These are phyloP conservation scores for Mythimna impura DNA, from an alignment of 2,888 invertebrate species.

Conservation along the genomic window DNA sequence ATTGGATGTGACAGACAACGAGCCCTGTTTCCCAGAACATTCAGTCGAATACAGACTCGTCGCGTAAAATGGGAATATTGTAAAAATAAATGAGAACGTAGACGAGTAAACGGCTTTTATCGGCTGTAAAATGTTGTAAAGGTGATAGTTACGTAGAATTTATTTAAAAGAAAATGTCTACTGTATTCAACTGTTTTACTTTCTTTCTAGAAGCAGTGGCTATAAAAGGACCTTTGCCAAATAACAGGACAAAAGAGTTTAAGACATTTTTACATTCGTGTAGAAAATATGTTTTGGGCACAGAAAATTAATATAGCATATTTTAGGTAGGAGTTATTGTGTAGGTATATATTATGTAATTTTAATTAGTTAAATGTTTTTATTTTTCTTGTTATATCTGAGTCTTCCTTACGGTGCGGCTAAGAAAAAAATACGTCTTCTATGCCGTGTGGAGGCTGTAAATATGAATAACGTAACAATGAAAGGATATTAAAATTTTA, in stretches of 20 bases:
- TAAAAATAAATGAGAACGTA: constrained; percentile 68
- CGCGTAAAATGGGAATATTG: constrained; percentile 70
- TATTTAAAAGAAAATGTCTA: constrained; percentile 50
- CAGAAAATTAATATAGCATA: constrained; percentile 1
- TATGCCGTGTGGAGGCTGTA: too few relatives aligned
- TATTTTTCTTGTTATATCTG: too few relatives aligned
- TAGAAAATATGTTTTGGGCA: neutral
- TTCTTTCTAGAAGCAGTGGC: constrained; percentile 32
- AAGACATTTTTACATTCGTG: neutral
- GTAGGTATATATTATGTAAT: too few relatives aligned
- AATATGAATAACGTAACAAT: too few relatives aligned
- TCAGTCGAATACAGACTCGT: constrained; percentile 69
- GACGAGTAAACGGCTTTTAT: constrained; percentile 55
- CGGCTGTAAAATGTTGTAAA: constrained; percentile 51
- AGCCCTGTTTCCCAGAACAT: constrained; percentile 73
- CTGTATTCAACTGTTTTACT: constrained; percentile 39
- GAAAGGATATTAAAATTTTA: too few relatives aligned
- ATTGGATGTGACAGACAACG: constrained; percentile 81
- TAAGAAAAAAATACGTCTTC: too few relatives aligned
- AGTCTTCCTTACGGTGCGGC: too few relatives aligned
- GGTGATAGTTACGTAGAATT: constrained; percentile 60
- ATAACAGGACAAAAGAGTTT: neutral
- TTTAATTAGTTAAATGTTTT: too few relatives aligned
- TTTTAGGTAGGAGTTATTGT: too few relatives aligned
- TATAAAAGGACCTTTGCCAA: constrained; percentile 37